Base-by-base conservation (phyloP, 2,888 invertebrate species). In the Plebejus anna region DNA sequence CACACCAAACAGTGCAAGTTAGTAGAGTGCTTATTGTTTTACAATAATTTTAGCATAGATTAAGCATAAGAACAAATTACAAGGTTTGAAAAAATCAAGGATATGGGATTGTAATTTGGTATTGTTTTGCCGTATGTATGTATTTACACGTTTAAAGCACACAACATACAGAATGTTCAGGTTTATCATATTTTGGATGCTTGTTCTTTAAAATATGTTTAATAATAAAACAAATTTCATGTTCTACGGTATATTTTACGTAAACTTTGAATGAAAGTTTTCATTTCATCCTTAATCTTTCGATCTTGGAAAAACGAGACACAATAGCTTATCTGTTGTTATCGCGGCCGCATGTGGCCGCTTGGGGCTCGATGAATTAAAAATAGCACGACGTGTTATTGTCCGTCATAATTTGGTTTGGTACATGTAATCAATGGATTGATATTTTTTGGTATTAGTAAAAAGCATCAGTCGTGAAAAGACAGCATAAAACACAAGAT, bases 1-100 rank as follows among this genome's bases (percentile, higher is more conserved):
- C 82, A 89, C 87, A 88, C 80, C 80, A 83, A 78, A 84, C 84
- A 80, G 87, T 89, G 90, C 90, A 75, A 77, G 85, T 90, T 90
- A 90, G 86, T 88, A 76, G 5, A 38, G n/a, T 79, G 78, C 77
- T 77, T 70, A 22, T 47, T 38, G 11, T 22, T 61, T 9, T 61
- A 61, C 28, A 28, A 61, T n/a, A n/a, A 57, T 9, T 59, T 22
- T 22, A 2, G 47, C 9, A 47, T 47, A 47, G 9, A 9, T 47
- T 47, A 9, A 9, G 47, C 47, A 47, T 11, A 47, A 47, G 9
- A 47, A 47, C 47, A 47, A 47, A 47, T 47, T 11, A 47, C 9
- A 47, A 47, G 9, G 9, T 47, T 47, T 47, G 47, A 47, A 47
- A 47, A 9, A 47, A 9, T 47, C 9, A 47, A 9, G 47, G 47